A percentile compares a stretch with the other conserved stretches of the same genome.
Evolutionary conservation across 2,797 vertebrate genomes (phyloP).

Genomic region (Schizopygopsis pylzovi): DNA sequence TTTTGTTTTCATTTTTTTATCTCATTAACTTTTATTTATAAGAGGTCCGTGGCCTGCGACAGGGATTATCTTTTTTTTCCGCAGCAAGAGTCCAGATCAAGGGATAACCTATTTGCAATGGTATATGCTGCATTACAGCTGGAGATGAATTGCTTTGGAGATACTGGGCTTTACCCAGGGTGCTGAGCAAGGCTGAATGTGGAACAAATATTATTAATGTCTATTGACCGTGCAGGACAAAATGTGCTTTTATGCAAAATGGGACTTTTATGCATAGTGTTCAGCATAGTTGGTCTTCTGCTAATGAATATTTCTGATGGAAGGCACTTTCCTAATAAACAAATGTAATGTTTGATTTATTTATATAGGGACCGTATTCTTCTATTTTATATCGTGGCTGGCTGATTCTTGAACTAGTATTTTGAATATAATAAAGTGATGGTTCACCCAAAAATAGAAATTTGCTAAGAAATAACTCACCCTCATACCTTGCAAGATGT

Average conservation of each 20-base stretch:
- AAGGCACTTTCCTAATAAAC: not conserved
- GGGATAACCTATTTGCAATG: constrained; percentile 56
- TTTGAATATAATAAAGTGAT: not conserved
- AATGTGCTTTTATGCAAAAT: not conserved
- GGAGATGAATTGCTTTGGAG: constrained; percentile 48
- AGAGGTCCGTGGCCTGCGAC: constrained; percentile 44
- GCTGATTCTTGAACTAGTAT: not conserved
- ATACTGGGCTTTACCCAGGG: constrained; percentile 18
- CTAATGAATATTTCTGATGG: not conserved
- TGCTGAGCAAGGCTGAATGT: constrained; percentile 26
- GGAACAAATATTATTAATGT: constrained; percentile 37
- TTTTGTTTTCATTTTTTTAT: constrained; percentile 23
- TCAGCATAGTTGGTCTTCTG: not conserved
- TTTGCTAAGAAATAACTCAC: not conserved
- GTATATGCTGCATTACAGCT: constrained; percentile 36
- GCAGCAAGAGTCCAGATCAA: constrained; percentile 38
- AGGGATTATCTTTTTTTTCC: constrained; percentile 51
- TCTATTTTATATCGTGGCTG: not conserved
- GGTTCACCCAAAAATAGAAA: not conserved
- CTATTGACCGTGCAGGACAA: constrained; percentile 10
- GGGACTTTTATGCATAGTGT: constrained; percentile 18
- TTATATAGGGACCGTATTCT: not conserved
- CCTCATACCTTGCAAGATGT: not conserved
- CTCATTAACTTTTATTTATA: constrained; percentile 54
- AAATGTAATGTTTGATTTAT: not conserved